Evolutionary conservation across 1,140 invertebrate species (phyloP).

Genomic region (Gonatopus flavifemur): DNA sequence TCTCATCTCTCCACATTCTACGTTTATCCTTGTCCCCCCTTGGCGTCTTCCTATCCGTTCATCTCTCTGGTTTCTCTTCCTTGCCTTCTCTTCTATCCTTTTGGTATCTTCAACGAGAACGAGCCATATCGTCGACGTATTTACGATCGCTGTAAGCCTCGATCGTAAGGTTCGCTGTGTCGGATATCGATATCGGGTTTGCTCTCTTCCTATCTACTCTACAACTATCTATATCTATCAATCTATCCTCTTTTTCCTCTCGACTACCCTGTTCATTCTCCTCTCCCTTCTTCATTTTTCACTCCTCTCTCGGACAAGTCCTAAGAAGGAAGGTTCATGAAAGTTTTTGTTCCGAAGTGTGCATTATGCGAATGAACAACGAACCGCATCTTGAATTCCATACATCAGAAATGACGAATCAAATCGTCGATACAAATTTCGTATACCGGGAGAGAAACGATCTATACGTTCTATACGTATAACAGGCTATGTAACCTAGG

Average conservation of each 20-base stretch:
- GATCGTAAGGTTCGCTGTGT: constrained; percentile 39
- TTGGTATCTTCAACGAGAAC: constrained; percentile 29
- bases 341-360: too few species aligned
- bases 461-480: too few species aligned
- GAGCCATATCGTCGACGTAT: constrained; percentile 46
- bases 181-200: constrained; percentile 40
- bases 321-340: too few species aligned
- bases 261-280: too few species aligned
- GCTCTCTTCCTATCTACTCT: constrained; percentile 16
- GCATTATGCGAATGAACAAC: too few species aligned
- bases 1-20: not conserved
- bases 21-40: not conserved
- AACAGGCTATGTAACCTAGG: too few species aligned
- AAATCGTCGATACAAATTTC: too few species aligned
- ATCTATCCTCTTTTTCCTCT: constrained; percentile 1
- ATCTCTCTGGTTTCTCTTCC: not conserved
- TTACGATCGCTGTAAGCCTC: constrained; percentile 50
- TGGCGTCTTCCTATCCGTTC: constrained; percentile 21
- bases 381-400: too few species aligned
- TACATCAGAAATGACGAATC: too few species aligned
- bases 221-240: constrained; percentile 9
- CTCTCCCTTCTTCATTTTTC: not conserved
- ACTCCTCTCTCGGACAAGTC: constrained; percentile 7
- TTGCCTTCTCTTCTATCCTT: constrained; percentile 18
- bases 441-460: too few species aligned